Evolutionary conservation across 1,140 invertebrate genomes (phyloP).

Genomic region (Zaprionus inermis): DNA sequence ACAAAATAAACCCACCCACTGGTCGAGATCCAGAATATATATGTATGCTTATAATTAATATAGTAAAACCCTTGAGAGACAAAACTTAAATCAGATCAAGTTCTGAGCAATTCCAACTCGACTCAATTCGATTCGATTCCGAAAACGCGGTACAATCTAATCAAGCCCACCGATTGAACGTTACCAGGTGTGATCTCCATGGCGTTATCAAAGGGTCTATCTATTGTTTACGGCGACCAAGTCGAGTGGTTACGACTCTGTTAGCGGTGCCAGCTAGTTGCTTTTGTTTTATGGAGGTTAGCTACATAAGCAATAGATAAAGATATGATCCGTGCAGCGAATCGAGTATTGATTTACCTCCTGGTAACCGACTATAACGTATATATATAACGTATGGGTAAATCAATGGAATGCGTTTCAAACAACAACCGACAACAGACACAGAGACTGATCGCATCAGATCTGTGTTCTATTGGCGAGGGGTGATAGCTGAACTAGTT

Average conservation of each 20-base stretch:
- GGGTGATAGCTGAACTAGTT: neutral
- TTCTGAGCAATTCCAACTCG: neutral
- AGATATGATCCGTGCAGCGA: slow-evolving; percentile 9
- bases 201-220: neutral
- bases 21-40: too few relatives aligned
- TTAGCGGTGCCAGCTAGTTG: neutral
- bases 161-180: neutral
- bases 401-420: neutral
- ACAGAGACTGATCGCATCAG: neutral
- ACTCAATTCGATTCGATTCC: neutral
- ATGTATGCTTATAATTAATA: too few relatives aligned
- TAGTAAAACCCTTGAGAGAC: too few relatives aligned
- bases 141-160: slow-evolving; percentile 22
- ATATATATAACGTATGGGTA: neutral
- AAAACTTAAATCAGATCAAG: neutral
- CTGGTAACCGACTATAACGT: neutral
- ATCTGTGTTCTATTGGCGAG: slow-evolving; percentile 1
- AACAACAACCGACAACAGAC: neutral
- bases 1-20: too few relatives aligned
- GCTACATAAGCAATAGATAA: slow-evolving; percentile 17
- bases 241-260: neutral
- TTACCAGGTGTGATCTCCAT: too few relatives aligned
- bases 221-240: neutral
- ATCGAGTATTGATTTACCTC: slow-evolving; percentile 5
- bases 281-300: slow-evolving; percentile 4